Evolutionary conservation across 2,888 invertebrate species (phyloP), one percentile per base, ranked within the genome.

Genomic region (Tenthredo scrophulariae): DNA sequence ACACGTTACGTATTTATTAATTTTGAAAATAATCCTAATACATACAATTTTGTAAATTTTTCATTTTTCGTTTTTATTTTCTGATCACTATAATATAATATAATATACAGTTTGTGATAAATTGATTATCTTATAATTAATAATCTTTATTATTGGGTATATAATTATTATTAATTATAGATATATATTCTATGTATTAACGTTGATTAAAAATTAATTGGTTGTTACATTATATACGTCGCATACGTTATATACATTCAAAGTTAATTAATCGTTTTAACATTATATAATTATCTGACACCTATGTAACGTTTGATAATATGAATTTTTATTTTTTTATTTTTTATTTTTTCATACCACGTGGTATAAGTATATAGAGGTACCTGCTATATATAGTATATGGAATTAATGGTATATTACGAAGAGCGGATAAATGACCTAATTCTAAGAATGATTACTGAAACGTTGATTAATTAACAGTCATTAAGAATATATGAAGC

Each of bases 391-490:
- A 9, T 62, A 40, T 70, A 43, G n/a, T 72, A 37, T 72, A 46
- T 22, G 22, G 7, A n/a, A 5, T 26, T 26, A 26, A 37, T 29
- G n/a, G 43, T 43, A 74, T 43, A 43, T 13, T n/a, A 13, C 4
- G n/a, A 74, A n/a, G 18, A 33, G 13, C 9, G 40, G 43, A 74
- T 74, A 74, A 74, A 74, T 74, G 74, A 74, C 40, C 40, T 43
- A 74, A 43, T 43, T 74, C 74, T 46, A 26, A 74, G 40, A 74
- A 74, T 74, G 74, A 74, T 74, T 74, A 74, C 74, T 46, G 74
- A 43, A 43, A 74, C 43, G 74, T 18, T 74, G 74, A 74, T 74
- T 74, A 74, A 74, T 74, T 74, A 46, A 26, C 74, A 74, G 74
- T 26, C 74, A 74, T 74, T 43, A 74, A 74, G 74, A 40, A 74